Percentiles rank a stretch among this genome's conserved stretches.
Evolutionary conservation across 2,113 vertebrate genomes (phyloP).

Genomic region (Pungitius pungitius): DNA sequence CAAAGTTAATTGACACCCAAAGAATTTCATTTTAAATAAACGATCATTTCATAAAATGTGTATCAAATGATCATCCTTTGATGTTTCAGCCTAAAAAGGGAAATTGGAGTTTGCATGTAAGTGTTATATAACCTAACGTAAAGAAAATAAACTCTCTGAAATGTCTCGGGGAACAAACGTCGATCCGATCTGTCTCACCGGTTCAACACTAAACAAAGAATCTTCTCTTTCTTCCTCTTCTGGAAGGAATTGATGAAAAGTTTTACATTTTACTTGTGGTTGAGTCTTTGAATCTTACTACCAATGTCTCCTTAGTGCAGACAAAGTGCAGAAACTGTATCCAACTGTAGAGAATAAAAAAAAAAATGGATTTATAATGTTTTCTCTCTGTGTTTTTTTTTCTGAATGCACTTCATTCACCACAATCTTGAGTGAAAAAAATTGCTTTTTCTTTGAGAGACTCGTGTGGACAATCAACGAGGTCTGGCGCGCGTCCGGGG

Average conservation of each 20-base stretch:
- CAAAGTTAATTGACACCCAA: too few relatives aligned
- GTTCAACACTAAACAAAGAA: not conserved
- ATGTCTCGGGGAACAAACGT: not conserved
- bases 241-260: not conserved
- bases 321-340: not conserved
- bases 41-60: too few relatives aligned
- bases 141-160: not conserved
- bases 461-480: slow-evolving; percentile 47
- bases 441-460: slow-evolving; percentile 55
- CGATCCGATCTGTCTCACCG: not conserved
- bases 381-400: slow-evolving; percentile 15
- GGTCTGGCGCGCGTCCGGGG: slow-evolving; percentile 2
- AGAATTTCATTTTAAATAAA: too few relatives aligned
- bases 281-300: slow-evolving; percentile 14
- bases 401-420: slow-evolving; percentile 27
- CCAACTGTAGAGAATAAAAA: not conserved
- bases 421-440: slow-evolving; percentile 16
- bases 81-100: too few relatives aligned
- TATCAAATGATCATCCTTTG: too few relatives aligned
- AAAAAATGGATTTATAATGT: not conserved
- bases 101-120: not conserved
- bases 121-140: not conserved
- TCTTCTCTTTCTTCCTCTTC: not conserved
- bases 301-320: not conserved
- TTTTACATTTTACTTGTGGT: not conserved